Evolutionary conservation across 2,113 vertebrate genomes (phyloP), one percentile per base, ranked within the genome.

Genomic region (Nematolebias whitei): DNA sequence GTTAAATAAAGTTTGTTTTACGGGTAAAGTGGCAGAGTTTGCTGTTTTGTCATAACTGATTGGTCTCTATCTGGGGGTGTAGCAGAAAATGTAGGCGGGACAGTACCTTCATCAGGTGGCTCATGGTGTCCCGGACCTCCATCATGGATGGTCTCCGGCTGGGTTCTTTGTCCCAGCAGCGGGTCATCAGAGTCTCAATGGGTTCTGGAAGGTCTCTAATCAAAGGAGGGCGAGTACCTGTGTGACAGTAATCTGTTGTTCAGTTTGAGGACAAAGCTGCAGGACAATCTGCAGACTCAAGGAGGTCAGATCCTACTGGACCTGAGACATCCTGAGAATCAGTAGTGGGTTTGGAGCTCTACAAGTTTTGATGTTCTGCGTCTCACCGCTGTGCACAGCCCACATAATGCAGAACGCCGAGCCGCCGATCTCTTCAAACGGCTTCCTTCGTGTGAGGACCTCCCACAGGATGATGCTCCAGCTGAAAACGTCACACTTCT

Each of bases 381-480:
- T 38, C 80, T 73, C 60, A 98, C 96, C 96, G 63, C 96, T 96
- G 82, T 98, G 96, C 85, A 98, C 96, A 29, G 96, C 96, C 96
- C 96, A 98, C 96, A 98, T 98, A 81, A 98, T 98, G 66, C 96
- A 95, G 86, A 98, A 98, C 54, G 96, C 96, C 12, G 96, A 96
- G 74, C 96, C 96, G 53, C 96, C 96, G 41, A 98, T 98, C 89
- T 98, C 96, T 87, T 98, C 96, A 73, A 98, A 98, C 61, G 96
- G 96, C 90, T 98, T 98, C 88, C 95, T 93, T n/a, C 96, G 95
- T 11, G 96, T 97, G 89, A 98, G 96, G 76, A 98, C 96, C 89
- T 98, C 96, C 96, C 96, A 98, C 52, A 98, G 95, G 87, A 98
- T 98, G 79, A 98, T 98, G 64, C 96, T 96, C 96, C 96, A 98